phyloP scores from a whole-genome alignment of 1,140 invertebrate species.

The Drosophila virilis region DNA sequence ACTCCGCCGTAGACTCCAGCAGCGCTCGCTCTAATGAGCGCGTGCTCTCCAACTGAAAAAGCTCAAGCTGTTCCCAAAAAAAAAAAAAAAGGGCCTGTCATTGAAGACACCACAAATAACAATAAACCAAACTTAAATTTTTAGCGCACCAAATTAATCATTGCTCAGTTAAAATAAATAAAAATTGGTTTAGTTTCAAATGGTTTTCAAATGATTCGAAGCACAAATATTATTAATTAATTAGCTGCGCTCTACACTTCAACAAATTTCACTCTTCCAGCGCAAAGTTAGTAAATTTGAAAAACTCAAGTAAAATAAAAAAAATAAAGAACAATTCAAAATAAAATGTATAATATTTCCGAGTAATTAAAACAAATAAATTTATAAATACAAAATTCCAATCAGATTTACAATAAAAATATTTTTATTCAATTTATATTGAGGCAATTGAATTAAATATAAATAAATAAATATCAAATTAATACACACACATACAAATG shows the following conservation, averaged over 20 bases:
- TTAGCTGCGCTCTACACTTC: constrained; percentile 53
- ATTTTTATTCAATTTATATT: too few relatives aligned
- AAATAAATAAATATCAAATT: too few relatives aligned
- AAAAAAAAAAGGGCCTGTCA: constrained; percentile 70
- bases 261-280: constrained; percentile 6
- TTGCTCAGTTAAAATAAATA: constrained; percentile 79
- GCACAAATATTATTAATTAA: constrained; percentile 72
- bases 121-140: constrained; percentile 28
- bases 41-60: constrained; percentile 67
- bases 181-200: constrained; percentile 74
- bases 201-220: constrained; percentile 54
- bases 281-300: background rate
- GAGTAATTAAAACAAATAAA: too few relatives aligned
- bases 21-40: constrained; percentile 69
- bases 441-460: too few relatives aligned
- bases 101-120: constrained; percentile 24
- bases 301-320: background rate
- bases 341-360: background rate
- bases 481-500: too few relatives aligned
- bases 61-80: constrained; percentile 62
- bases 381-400: too few relatives aligned
- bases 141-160: constrained; percentile 74
- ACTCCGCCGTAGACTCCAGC: constrained; percentile 24
- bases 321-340: background rate
- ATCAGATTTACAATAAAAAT: too few relatives aligned